Evolutionary conservation across 2,113 vertebrate species (phyloP).

Genomic region (Daboia siamensis): DNA sequence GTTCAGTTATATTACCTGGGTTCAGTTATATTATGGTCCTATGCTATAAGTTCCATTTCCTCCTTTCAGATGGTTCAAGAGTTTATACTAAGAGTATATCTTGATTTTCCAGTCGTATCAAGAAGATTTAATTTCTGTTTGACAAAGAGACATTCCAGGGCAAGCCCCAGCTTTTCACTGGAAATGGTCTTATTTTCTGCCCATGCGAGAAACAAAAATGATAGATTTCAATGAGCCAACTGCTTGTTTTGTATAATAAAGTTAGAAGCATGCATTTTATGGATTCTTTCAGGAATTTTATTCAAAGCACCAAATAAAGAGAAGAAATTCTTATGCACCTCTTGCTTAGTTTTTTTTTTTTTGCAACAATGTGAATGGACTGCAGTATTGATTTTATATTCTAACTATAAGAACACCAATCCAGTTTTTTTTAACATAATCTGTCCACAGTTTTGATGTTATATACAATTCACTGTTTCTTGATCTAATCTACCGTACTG

Average conservation of each 20-base stretch:
- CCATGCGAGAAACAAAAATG: neutral
- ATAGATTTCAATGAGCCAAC: neutral
- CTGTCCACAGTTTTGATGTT: neutral
- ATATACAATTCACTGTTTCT: neutral
- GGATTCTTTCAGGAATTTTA: neutral
- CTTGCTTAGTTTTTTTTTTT: neutral
- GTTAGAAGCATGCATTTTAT: neutral
- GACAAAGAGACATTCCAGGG: constrained; percentile 24
- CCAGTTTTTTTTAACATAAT: neutral
- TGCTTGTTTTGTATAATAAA: neutral
- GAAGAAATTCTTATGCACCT: neutral
- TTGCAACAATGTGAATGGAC: neutral
- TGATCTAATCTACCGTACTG: neutral
- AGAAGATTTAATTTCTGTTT: neutral
- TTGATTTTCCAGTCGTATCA: constrained; percentile 43
- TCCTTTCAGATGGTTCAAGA: neutral
- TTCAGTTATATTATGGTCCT: neutral
- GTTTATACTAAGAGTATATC: neutral
- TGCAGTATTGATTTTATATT: neutral
- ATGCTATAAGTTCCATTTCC: neutral
- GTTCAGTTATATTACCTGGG: neutral
- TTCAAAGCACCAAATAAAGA: neutral
- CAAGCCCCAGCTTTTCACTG: neutral
- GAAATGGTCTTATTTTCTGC: neutral
- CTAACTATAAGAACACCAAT: neutral